Evolutionary conservation across 2,113 vertebrate genomes (phyloP), one percentile per base, ranked within the genome.

Genomic region (Hucho hucho): DNA sequence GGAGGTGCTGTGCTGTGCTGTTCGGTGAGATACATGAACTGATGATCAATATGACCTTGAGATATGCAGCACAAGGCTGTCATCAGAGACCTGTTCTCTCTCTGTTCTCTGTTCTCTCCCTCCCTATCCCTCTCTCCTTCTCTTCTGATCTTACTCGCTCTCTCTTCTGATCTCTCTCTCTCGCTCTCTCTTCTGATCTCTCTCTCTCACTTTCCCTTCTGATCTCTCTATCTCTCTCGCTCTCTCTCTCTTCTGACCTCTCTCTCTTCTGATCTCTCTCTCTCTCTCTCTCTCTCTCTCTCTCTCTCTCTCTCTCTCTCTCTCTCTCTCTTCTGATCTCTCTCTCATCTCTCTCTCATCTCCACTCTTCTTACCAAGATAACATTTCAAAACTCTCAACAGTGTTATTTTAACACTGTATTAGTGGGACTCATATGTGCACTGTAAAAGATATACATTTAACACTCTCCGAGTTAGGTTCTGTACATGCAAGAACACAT

Each of bases 1-100:
- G 70, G 77, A 37, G 80, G 81, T 67, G 84, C 73, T 59, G 61
- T 14, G 37, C 58, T 59, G 61, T 14, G 37, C 58, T 18, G 14
- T 53, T 53, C 4, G 49, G 14, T 24, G n/a, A 82, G 76, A 86
- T 67, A 70, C 64, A 61, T 74, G 5, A 20, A 80, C 81, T 4
- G 66, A 78, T 80, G 80, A 91, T 90, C 88, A 70, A 78, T 89
- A 84, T 82, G 88, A 90, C 90, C 85, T 91, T 91, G 91, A 89
- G 75, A 81, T 79, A 58, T 84, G 72, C 56, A 72, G 69, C 16
- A n/a, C 46, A 76, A 72, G 69, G 72, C 66, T 13, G 37, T 77
- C 64, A 22, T 43, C 37, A 22, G 16, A 69, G 56, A 37, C 37
- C 12, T n/a, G n/a, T 37, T 53, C 7, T 61, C 6, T 22, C 56